phyloP scores from a whole-genome alignment of 2,888 invertebrate species.

The Hydraecia micacea region DNA sequence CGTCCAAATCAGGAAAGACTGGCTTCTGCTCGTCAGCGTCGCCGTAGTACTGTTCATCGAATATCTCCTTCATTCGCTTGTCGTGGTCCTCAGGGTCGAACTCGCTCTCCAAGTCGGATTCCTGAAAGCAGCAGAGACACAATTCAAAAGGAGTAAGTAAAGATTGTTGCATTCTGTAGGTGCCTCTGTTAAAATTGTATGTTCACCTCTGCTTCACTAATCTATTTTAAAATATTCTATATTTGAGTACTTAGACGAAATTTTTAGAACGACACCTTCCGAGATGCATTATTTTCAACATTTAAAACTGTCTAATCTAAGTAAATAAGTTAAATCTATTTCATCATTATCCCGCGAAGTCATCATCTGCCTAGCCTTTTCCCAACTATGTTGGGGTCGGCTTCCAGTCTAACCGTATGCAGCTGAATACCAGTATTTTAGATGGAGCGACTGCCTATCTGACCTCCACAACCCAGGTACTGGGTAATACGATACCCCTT shows the following conservation, averaged over 20 bases:
- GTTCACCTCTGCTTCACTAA: not conserved
- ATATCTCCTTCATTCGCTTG: slow-evolving; percentile 95
- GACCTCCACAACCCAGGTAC: too few species aligned
- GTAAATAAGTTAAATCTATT: not conserved
- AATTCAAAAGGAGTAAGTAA: not conserved
- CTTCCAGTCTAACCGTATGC: too few species aligned
- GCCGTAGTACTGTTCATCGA: slow-evolving; percentile 96
- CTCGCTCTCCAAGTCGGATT: slow-evolving; percentile 96
- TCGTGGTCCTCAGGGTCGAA: slow-evolving; percentile 98
- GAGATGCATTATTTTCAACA: not conserved
- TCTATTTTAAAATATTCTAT: not conserved
- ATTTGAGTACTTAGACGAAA: not conserved
- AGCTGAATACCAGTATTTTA: too few species aligned
- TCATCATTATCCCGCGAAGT: not conserved
- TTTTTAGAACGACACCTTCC: not conserved
- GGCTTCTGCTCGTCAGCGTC: slow-evolving; percentile 94
- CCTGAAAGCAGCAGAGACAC: slow-evolving; percentile 75
- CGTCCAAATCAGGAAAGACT: slow-evolving; percentile 95
- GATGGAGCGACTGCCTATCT: too few species aligned
- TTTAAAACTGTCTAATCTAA: not conserved
- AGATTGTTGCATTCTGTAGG: not conserved
- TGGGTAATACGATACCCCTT: too few species aligned
- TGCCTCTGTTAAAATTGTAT: not conserved
- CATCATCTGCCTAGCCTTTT: too few species aligned
- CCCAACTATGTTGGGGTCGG: too few species aligned